Evolutionary conservation across 2,797 vertebrate species (phyloP).

Genomic region (Chaetophractus vellerosus): DNA sequence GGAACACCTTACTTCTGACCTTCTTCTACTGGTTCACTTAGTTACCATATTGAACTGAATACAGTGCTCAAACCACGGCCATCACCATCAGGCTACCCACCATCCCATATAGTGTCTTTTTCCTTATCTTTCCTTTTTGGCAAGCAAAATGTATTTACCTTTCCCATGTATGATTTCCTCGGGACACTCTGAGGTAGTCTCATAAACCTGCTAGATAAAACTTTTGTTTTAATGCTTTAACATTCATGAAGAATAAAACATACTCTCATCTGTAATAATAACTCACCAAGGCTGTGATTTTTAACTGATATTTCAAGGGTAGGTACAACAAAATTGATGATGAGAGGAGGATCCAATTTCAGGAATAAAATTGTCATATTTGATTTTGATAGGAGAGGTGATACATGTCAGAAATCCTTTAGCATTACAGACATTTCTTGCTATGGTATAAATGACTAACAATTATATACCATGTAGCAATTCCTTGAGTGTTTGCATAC

Average conservation of each 20-base stretch:
- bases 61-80: accelerated
- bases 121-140: neutral
- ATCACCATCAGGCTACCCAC: accelerated
- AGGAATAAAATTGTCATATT: neutral
- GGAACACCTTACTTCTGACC: neutral
- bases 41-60: neutral
- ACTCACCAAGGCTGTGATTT: neutral
- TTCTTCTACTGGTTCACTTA: neutral
- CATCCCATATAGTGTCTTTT: neutral
- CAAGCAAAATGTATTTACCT: neutral
- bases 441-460: neutral
- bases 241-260: neutral
- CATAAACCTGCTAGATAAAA: neutral
- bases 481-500: neutral
- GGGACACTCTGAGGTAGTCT: neutral
- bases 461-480: neutral
- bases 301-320: neutral
- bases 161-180: neutral
- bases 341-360: neutral
- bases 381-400: neutral
- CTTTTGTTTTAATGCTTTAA: neutral
- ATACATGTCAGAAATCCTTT: no score
- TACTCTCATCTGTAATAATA: neutral
- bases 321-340: neutral
- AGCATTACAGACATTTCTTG: neutral